phyloP scores from a whole-genome alignment of 2,113 vertebrate species.

The Raja brachyura region DNA sequence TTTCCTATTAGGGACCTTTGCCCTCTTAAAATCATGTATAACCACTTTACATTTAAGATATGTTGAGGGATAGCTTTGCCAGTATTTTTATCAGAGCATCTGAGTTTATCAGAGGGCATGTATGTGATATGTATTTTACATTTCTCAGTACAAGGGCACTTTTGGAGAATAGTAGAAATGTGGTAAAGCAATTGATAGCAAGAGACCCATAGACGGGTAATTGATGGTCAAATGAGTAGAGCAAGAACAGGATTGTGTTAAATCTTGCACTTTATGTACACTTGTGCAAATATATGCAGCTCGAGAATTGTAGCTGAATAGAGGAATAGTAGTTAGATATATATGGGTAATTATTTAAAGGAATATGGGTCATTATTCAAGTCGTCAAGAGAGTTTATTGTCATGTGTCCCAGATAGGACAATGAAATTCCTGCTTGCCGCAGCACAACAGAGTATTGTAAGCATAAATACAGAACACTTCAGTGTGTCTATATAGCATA shows the following conservation, averaged over 20 bases:
- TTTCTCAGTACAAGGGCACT: background rate
- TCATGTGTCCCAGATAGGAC: too few species aligned
- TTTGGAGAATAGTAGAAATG: background rate
- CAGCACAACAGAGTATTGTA: too few species aligned
- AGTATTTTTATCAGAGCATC: background rate
- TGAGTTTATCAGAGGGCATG: background rate
- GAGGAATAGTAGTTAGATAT: too few species aligned
- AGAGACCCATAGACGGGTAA: background rate
- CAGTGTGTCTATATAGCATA: too few species aligned
- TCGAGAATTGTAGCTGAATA: too few species aligned
- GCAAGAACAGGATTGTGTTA: background rate
- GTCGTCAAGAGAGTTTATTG: too few species aligned
- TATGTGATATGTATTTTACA: constrained; percentile 21
- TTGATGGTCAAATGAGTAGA: too few species aligned
- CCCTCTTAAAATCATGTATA: constrained; percentile 26
- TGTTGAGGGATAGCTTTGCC: background rate
- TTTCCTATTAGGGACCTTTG: background rate
- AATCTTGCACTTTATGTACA: background rate
- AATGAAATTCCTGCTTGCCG: too few species aligned
- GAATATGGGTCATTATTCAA: too few species aligned
- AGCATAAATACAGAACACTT: too few species aligned
- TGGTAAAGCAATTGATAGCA: background rate
- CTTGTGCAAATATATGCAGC: too few species aligned
- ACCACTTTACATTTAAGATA: constrained; percentile 21
- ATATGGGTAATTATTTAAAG: too few species aligned